Evolutionary conservation across 2,888 invertebrate genomes (phyloP), one percentile per base, ranked within the genome.

Genomic region (Agrochola litura): DNA sequence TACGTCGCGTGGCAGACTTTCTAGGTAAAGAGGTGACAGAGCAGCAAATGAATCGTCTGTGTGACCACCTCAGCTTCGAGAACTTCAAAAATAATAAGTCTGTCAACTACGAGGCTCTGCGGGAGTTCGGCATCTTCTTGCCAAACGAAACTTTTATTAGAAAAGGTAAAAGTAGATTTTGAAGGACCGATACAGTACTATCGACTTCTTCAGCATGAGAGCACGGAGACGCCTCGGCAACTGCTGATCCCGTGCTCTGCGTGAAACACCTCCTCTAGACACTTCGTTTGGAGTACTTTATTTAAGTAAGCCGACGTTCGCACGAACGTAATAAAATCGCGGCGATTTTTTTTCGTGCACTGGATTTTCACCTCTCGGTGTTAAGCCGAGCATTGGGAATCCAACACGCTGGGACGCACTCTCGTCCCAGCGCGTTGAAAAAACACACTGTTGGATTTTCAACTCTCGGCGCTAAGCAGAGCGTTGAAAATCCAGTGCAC

Each of bases 21-120:
- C 90, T 98, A 14, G 95, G 94, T 16, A 97, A 97, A 90, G 88
- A 89, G 0, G 92, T 97, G 61, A 95, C 92, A 0, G 91, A 93
- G 0, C 95, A 97, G 25, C 96, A 98, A 89, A 89, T 98, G 1
- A 88, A 93, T 0, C 92, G 93, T 37, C 93, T 99, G 8, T 95
- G 96, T 0, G 92, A 97, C 2, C 98, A 98, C 91, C 97, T 98
- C 83, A 96, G 97, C 86, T 98, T 99, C 81, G 96, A 97, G 16
- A 98, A 97, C 90, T 99, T 99, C 94, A 97, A 97, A 76, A 96
- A 97, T 6, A 98, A 98, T 93, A 96, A 93, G 98, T 98, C 89
- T 0, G 88, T 90, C 3, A 92, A 87, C 74, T 87, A 70, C 30
- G 89, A 90, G 5, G 56, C 77, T 0, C 6, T 87, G 16, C 73